Percentiles rank a stretch among this genome's conserved stretches.
Conservation (phyloP, 2,888 invertebrate species). For the Craniophora ligustri region DNA sequence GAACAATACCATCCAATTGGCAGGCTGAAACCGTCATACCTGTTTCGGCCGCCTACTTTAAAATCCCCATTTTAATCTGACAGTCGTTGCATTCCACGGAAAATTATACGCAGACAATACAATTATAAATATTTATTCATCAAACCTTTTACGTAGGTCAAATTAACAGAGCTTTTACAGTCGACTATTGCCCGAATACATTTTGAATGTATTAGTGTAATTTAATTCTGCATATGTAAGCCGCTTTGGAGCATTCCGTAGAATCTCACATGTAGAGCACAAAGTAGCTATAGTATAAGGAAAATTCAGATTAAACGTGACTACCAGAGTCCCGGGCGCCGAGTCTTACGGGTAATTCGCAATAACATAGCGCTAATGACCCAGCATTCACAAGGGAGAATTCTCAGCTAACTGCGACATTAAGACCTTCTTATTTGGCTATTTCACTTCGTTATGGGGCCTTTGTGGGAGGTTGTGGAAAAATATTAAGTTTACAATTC, state of each 20-base stretch:
- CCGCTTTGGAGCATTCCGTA: slow-evolving; percentile 59
- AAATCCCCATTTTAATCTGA: slow-evolving; percentile 7
- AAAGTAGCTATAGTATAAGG: slow-evolving; percentile 68
- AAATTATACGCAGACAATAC: not conserved
- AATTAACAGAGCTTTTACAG: slow-evolving; percentile 42
- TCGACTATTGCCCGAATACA: slow-evolving; percentile 53
- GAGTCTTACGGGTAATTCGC: slow-evolving; percentile 79
- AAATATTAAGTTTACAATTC: slow-evolving; percentile 69
- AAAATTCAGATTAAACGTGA: slow-evolving; percentile 82
- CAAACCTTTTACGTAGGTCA: slow-evolving; percentile 28
- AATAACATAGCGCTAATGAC: slow-evolving; percentile 86
- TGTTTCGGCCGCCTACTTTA: slow-evolving; percentile 13
- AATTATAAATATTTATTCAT: slow-evolving; percentile 17
- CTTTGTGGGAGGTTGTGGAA: slow-evolving; percentile 75
- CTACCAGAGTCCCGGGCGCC: slow-evolving; percentile 64
- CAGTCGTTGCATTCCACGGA: slow-evolving; percentile 10
- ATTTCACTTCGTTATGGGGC: slow-evolving; percentile 83
- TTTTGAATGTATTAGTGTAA: slow-evolving; percentile 64
- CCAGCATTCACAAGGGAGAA: slow-evolving; percentile 83
- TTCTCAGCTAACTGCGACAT: slow-evolving; percentile 85
- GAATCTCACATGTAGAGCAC: slow-evolving; percentile 65
- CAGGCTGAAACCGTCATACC: slow-evolving; percentile 16
- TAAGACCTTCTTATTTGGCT: slow-evolving; percentile 86
- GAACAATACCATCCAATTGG: slow-evolving; percentile 28
- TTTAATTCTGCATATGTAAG: slow-evolving; percentile 68